These are phyloP conservation scores for Phyllotreta cruciferae DNA, from an alignment of 2,888 invertebrate species.

Conservation along the genomic window DNA sequence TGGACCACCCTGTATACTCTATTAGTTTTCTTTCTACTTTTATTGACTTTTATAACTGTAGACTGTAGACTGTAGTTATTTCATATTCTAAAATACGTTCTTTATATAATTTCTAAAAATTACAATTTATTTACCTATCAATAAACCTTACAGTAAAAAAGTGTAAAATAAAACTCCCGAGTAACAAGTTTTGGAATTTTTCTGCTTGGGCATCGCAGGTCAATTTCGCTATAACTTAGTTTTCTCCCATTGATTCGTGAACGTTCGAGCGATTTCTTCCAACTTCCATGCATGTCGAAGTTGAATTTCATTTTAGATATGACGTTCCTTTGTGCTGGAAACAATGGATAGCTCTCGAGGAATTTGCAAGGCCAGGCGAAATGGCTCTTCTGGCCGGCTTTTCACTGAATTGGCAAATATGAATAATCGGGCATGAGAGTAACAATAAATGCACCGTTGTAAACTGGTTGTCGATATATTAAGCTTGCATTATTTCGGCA, in stretches of 20 bases:
- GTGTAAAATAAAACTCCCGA: too few relatives aligned
- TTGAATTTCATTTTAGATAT: slow-evolving; percentile 15
- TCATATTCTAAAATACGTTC: too few relatives aligned
- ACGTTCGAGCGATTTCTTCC: slow-evolving; percentile 6
- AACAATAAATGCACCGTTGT: neutral
- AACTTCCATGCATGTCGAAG: neutral
- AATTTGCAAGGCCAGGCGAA: slow-evolving; percentile 13
- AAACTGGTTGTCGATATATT: neutral
- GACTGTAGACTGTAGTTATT: too few relatives aligned
- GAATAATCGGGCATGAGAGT: slow-evolving; percentile 5
- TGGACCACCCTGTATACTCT: too few relatives aligned
- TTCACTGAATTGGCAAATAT: slow-evolving; percentile 24
- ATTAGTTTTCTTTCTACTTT: too few relatives aligned
- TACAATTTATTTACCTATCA: too few relatives aligned
- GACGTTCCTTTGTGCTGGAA: slow-evolving; percentile 20
- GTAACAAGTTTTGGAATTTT: too few relatives aligned
- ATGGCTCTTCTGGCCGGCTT: slow-evolving; percentile 1
- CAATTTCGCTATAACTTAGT: slow-evolving; percentile 13
- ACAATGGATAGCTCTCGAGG: slow-evolving; percentile 16
- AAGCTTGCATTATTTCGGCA: neutral
- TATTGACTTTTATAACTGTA: too few relatives aligned
- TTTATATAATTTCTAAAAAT: too few relatives aligned
- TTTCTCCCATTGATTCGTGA: slow-evolving; percentile 3
- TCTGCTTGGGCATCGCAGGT: slow-evolving; percentile 1
- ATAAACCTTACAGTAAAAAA: too few relatives aligned